Percentiles rank a stretch among this genome's conserved stretches.
phyloP scores from a whole-genome alignment of 2,113 vertebrate species.

The Eclectus roratus region DNA sequence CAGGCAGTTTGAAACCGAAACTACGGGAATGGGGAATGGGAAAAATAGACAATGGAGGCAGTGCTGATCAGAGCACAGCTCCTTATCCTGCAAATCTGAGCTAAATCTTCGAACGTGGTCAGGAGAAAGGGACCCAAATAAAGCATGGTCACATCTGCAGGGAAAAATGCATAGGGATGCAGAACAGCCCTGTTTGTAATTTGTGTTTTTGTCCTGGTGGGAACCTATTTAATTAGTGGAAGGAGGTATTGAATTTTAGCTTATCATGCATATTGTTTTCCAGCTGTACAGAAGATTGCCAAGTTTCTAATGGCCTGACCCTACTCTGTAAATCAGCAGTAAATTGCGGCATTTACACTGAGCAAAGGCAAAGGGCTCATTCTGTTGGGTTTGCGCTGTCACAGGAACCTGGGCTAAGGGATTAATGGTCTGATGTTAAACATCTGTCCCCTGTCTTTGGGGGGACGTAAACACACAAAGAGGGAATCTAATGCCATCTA shows the following conservation, averaged over 20 bases:
- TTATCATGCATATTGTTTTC: constrained; percentile 89
- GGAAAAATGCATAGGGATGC: constrained; percentile 81
- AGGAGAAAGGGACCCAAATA: constrained; percentile 53
- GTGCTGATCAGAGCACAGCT: neutral
- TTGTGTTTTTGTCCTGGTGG: constrained; percentile 85
- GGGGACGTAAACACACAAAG: constrained; percentile 84
- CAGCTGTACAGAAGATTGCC: constrained; percentile 87
- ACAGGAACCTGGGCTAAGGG: constrained; percentile 80
- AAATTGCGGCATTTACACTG: constrained; percentile 86
- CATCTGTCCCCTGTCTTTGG: constrained; percentile 87
- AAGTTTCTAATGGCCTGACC: constrained; percentile 89
- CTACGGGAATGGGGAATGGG: neutral
- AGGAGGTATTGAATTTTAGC: constrained; percentile 88
- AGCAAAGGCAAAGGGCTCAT: constrained; percentile 84
- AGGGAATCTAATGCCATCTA: constrained; percentile 83
- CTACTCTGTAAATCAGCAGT: constrained; percentile 88
- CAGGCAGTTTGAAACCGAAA: neutral
- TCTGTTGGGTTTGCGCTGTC: constrained; percentile 85
- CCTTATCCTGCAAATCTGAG: constrained; percentile 11
- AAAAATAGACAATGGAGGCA: neutral
- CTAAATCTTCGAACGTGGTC: constrained; percentile 51
- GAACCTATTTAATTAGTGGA: constrained; percentile 86
- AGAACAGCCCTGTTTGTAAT: constrained; percentile 82
- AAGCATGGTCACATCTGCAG: constrained; percentile 75
- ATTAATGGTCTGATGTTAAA: constrained; percentile 87